Percentiles rank a stretch among this genome's conserved stretches.
Evolutionary conservation across 2,888 invertebrate species (phyloP).

Genomic region (Amphipyra tragopoginis): DNA sequence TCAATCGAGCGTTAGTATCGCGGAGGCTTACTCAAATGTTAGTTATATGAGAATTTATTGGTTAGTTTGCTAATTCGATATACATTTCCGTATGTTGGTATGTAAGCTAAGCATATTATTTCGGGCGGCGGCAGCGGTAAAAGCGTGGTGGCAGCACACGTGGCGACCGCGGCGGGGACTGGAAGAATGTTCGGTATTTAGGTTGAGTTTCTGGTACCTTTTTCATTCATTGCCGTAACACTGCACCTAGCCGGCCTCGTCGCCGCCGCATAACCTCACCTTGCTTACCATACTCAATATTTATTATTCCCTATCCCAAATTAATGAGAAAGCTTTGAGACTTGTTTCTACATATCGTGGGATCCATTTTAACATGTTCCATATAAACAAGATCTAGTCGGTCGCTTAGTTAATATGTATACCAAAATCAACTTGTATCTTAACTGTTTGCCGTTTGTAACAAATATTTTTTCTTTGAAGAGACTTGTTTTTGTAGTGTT

Average conservation of each 20-base stretch:
- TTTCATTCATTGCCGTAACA: conserved; percentile 88
- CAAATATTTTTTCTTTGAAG: conserved; percentile 48
- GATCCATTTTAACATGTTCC: conserved; percentile 45
- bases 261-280: conserved; percentile 56
- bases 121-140: conserved; percentile 81
- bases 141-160: conserved; percentile 83
- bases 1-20: conserved; percentile 56
- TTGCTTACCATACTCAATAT: conserved; percentile 69
- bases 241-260: conserved; percentile 79
- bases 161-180: conserved; percentile 80
- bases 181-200: conserved; percentile 88
- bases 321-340: conserved; percentile 75
- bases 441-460: conserved; percentile 56
- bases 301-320: conserved; percentile 74
- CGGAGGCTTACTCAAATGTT: conserved; percentile 63
- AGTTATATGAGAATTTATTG: conserved; percentile 64
- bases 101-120: conserved; percentile 83
- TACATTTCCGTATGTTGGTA: conserved; percentile 78
- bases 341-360: conserved; percentile 67
- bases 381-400: conserved; percentile 59
- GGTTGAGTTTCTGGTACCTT: conserved; percentile 88
- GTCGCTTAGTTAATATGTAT: conserved; percentile 58
- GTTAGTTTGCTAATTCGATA: conserved; percentile 77
- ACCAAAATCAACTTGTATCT: conserved; percentile 65
- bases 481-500: conserved; percentile 57